These are phyloP conservation scores for Mugil cephalus DNA, from an alignment of 2,113 vertebrate genomes.

Conservation along the genomic window DNA sequence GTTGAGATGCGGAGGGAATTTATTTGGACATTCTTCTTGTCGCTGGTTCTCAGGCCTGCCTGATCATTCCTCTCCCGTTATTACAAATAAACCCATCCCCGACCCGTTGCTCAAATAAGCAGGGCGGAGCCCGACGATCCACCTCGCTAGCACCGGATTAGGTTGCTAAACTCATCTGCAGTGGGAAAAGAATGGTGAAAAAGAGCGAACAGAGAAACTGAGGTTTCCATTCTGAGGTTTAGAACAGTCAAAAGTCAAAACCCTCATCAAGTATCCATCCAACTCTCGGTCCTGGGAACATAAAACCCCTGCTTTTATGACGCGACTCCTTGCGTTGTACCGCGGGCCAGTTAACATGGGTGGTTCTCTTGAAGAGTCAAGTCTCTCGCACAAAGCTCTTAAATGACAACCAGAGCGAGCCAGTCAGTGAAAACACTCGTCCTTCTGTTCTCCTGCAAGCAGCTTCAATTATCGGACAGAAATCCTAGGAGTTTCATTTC, in stretches of 20 bases:
- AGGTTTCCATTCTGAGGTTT: slow-evolving; percentile 14
- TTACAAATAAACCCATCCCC: slow-evolving; percentile 71
- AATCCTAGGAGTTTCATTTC: too few species aligned
- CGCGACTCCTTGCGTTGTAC: slow-evolving; percentile 31
- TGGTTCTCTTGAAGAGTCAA: slow-evolving; percentile 55
- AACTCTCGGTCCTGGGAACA: slow-evolving; percentile 36
- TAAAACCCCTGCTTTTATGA: slow-evolving; percentile 50
- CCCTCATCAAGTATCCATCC: slow-evolving; percentile 17
- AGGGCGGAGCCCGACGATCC: slow-evolving; percentile 45
- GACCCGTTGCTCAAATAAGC: slow-evolving; percentile 68
- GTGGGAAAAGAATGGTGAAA: slow-evolving; percentile 37
- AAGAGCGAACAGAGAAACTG: not conserved
- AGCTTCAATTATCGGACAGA: too few species aligned
- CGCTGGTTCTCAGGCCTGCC: slow-evolving; percentile 60
- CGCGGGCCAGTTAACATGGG: slow-evolving; percentile 11
- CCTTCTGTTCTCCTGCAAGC: slow-evolving; percentile 6
- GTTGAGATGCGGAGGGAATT: slow-evolving; percentile 44
- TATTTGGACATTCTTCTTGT: slow-evolving; percentile 69
- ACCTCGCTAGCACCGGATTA: slow-evolving; percentile 55
- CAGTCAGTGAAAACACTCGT: slow-evolving; percentile 32
- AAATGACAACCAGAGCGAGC: slow-evolving; percentile 38
- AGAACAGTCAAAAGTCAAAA: slow-evolving; percentile 19
- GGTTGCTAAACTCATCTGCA: slow-evolving; percentile 54
- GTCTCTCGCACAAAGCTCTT: slow-evolving; percentile 48
- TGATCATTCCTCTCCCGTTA: slow-evolving; percentile 55